These are phyloP conservation scores for Potamilus streckersoni DNA, from an alignment of 1,140 invertebrate genomes.

Conservation along the genomic window DNA sequence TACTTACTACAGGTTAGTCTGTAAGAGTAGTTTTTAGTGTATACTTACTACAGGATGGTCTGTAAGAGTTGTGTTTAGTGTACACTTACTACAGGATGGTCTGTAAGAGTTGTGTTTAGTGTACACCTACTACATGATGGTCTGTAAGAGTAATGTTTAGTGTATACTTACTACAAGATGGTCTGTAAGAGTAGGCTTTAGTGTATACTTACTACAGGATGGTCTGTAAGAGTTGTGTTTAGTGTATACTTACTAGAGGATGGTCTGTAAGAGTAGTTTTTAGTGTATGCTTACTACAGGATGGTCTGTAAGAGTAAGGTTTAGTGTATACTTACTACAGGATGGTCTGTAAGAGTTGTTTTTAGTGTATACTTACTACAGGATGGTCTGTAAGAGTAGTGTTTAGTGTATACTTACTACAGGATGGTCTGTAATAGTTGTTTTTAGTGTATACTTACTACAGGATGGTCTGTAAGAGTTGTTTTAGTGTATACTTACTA, in stretches of 20 bases:
- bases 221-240: conserved; percentile 37
- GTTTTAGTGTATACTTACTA: conserved; percentile 45
- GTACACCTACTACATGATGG: conserved; percentile 60
- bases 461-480: conserved; percentile 55
- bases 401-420: conserved; percentile 49
- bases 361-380: conserved; percentile 49
- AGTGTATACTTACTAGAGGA: conserved; percentile 57
- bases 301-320: conserved; percentile 42
- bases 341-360: conserved; percentile 48
- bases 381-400: conserved; percentile 52
- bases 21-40: conserved; percentile 25
- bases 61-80: conserved; percentile 22
- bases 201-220: conserved; percentile 58
- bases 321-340: conserved; percentile 53
- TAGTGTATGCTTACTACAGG: conserved; percentile 56
- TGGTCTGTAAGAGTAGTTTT: conserved; percentile 41
- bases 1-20: conserved; percentile 62
- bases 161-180: conserved; percentile 60
- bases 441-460: conserved; percentile 46
- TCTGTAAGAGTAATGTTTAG: conserved; percentile 33
- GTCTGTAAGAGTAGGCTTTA: conserved; percentile 33
- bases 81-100: conserved; percentile 61
- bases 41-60: conserved; percentile 62
- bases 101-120: conserved; percentile 26
- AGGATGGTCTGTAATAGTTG: conserved; percentile 51